phyloP scores from a whole-genome alignment of 2,797 vertebrate genomes.

The Linurgus olivaceus region DNA sequence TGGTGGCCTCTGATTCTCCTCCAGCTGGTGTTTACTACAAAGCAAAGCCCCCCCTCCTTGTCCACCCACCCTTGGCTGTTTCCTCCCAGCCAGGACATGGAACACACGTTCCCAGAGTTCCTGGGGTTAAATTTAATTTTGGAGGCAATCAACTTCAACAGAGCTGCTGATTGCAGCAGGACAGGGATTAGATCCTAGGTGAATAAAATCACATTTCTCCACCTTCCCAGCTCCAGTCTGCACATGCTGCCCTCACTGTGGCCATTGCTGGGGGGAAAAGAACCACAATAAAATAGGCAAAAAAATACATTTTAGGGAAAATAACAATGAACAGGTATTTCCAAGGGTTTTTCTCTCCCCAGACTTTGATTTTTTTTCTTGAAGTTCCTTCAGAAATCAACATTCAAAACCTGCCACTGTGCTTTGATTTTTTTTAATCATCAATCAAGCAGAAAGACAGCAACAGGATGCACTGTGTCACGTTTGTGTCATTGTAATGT shows the following conservation, averaged over 20 bases:
- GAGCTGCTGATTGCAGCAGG: conserved; percentile 50
- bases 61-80: background rate
- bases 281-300: background rate
- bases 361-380: background rate
- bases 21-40: background rate
- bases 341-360: background rate
- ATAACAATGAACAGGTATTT: background rate
- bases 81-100: background rate
- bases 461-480: background rate
- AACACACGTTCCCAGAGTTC: background rate
- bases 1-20: background rate
- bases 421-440: background rate
- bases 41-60: background rate
- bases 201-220: background rate
- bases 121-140: conserved; percentile 39
- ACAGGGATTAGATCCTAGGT: background rate
- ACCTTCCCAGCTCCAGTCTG: background rate
- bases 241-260: background rate
- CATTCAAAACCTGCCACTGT: background rate
- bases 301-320: background rate
- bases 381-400: background rate
- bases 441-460: background rate
- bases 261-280: background rate
- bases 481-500: background rate
- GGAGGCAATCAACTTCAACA: conserved; percentile 23